phyloP scores from a whole-genome alignment of 2,113 vertebrate genomes.

The Tenebrosternarchus preto region DNA sequence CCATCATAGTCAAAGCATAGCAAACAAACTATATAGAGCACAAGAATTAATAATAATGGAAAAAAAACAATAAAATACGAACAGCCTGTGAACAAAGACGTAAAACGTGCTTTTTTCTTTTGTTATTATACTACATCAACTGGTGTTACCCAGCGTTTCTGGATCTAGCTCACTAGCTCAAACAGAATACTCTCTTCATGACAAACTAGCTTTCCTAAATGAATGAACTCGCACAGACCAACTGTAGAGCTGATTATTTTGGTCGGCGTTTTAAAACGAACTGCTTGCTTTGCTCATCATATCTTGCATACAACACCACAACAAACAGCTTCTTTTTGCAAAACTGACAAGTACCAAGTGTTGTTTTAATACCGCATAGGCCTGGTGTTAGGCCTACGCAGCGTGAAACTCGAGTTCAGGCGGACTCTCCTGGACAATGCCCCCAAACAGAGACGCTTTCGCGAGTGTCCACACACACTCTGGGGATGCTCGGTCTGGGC shows the following conservation, averaged over 20 bases:
- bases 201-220: background rate
- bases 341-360: background rate
- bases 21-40: too few species aligned
- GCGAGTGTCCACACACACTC: constrained; percentile 18
- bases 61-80: too few species aligned
- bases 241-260: too few species aligned
- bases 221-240: background rate
- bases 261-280: background rate
- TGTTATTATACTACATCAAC: too few species aligned
- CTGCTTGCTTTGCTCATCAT: too few species aligned
- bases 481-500: constrained; percentile 23
- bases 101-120: background rate
- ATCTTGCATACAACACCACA: background rate
- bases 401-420: constrained; percentile 50
- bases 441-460: constrained; percentile 22
- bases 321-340: background rate
- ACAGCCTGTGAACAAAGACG: background rate
- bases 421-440: constrained; percentile 58
- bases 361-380: constrained; percentile 53
- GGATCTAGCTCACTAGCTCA: too few species aligned
- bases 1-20: background rate
- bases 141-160: background rate
- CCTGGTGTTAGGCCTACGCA: constrained; percentile 66
- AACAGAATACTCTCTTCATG: background rate
- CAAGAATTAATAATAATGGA: background rate